A percentile compares a stretch with the other conserved stretches of the same genome.
These are phyloP conservation scores for Philypnodon macrostomus DNA, from an alignment of 2,797 vertebrate species.

Conservation along the genomic window DNA sequence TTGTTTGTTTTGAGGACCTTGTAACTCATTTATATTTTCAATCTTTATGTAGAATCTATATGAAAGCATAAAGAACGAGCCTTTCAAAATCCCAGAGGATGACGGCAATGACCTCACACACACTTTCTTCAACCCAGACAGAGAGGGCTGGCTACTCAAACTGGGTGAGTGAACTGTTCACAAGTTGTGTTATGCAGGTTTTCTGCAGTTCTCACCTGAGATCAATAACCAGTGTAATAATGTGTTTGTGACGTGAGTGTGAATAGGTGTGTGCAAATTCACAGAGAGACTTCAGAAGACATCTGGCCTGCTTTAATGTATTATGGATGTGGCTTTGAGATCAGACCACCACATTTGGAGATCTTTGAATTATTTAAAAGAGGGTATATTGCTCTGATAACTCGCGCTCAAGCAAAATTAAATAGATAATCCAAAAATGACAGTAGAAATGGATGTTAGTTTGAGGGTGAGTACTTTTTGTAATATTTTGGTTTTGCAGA, in stretches of 20 bases:
- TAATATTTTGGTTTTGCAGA: neutral
- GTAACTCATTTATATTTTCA: neutral
- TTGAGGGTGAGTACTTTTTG: neutral
- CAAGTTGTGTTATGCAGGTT: slow-evolving; percentile 9
- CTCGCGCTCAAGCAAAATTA: neutral
- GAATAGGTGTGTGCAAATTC: slow-evolving; percentile 14
- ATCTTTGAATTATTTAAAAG: slow-evolving; percentile 57
- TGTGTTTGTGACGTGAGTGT: neutral
- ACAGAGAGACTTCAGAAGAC: slow-evolving; percentile 38
- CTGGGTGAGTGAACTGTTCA: slow-evolving; percentile 81
- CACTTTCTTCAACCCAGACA: slow-evolving; percentile 95
- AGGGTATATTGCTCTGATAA: slow-evolving; percentile 19
- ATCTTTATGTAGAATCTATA: slow-evolving; percentile 84
- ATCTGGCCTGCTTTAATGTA: slow-evolving; percentile 45
- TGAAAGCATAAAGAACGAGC: slow-evolving; percentile 95
- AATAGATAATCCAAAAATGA: too few relatives aligned
- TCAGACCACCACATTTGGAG: slow-evolving; percentile 47
- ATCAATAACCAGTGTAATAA: slow-evolving; percentile 11
- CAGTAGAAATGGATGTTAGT: too few relatives aligned
- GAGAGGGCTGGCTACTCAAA: slow-evolving; percentile 94
- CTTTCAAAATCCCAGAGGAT: slow-evolving; percentile 96
- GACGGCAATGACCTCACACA: slow-evolving; percentile 95
- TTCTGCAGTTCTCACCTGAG: slow-evolving; percentile 10
- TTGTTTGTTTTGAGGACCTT: neutral
- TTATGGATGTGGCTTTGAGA: slow-evolving; percentile 61